Conservation (phyloP, 1,140 invertebrate genomes). For the Fragariocoptes setiger region DNA sequence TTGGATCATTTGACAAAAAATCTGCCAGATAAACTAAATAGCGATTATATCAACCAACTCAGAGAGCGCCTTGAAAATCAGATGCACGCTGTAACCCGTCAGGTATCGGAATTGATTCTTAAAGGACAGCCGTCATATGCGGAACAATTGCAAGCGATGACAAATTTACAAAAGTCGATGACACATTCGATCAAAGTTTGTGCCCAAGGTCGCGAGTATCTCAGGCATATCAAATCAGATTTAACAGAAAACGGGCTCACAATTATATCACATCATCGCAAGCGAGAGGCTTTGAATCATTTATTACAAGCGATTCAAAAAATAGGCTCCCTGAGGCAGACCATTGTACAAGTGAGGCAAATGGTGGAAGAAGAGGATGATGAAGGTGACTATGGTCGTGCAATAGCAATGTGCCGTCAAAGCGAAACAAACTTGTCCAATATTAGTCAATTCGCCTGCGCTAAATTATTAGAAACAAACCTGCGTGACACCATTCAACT, state of each 20-base stretch:
- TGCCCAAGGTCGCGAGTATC: constrained; percentile 27
- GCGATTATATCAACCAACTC: constrained; percentile 4
- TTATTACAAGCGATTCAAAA: constrained; percentile 42
- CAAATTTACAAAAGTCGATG: constrained; percentile 37
- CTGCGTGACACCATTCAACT: constrained; percentile 63
- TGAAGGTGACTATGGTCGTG: constrained; percentile 53
- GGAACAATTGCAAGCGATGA: constrained; percentile 43
- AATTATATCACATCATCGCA: constrained; percentile 52
- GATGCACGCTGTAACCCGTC: constrained; percentile 50
- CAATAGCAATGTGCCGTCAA: constrained; percentile 52
- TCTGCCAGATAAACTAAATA: not conserved
- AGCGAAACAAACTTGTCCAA: constrained; percentile 47
- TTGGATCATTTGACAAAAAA: not conserved
- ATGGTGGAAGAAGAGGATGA: constrained; percentile 42
- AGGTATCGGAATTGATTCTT: constrained; percentile 57
- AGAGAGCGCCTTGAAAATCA: constrained; percentile 5
- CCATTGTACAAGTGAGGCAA: constrained; percentile 46
- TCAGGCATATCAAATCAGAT: constrained; percentile 29
- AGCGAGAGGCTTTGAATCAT: constrained; percentile 39
- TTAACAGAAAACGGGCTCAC: constrained; percentile 51
- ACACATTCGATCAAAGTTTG: constrained; percentile 34
- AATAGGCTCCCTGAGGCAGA: constrained; percentile 47
- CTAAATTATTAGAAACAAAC: constrained; percentile 40
- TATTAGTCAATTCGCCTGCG: constrained; percentile 50
- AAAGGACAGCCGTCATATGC: constrained; percentile 56